Evolutionary conservation across 2,113 vertebrate species (phyloP).

Genomic region (Tachysurus vachellii): DNA sequence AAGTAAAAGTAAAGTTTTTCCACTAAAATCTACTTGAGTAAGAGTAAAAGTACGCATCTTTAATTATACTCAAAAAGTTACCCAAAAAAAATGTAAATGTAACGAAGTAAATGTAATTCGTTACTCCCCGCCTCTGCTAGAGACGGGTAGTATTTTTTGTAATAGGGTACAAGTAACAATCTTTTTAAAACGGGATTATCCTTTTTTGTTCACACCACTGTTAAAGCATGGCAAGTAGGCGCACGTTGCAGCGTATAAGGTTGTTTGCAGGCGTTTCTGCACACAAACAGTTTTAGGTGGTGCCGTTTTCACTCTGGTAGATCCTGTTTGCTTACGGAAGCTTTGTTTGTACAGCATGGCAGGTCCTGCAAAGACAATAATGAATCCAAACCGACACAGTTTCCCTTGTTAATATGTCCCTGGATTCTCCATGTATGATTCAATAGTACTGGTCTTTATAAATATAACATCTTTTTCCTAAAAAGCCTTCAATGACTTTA

Average conservation of each 20-base stretch:
- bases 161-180: not conserved
- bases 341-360: slow-evolving; percentile 3
- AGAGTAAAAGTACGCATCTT: too few relatives aligned
- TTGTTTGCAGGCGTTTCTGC: not conserved
- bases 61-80: too few relatives aligned
- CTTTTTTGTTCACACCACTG: too few relatives aligned
- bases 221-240: not conserved
- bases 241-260: not conserved
- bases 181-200: not conserved
- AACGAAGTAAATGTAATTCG: too few relatives aligned
- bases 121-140: too few relatives aligned
- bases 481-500: not conserved
- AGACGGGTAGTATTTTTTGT: not conserved
- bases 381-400: not conserved
- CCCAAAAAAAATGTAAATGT: too few relatives aligned
- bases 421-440: not conserved
- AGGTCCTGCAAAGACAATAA: not conserved
- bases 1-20: too few relatives aligned
- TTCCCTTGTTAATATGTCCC: not conserved
- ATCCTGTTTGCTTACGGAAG: not conserved
- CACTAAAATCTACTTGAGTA: too few relatives aligned
- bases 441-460: not conserved
- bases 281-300: not conserved
- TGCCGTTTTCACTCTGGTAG: not conserved
- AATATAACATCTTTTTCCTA: not conserved